Evolutionary conservation across 2,888 invertebrate genomes (phyloP), one percentile per base, ranked within the genome.

Genomic region (Microplitis deprimator): DNA sequence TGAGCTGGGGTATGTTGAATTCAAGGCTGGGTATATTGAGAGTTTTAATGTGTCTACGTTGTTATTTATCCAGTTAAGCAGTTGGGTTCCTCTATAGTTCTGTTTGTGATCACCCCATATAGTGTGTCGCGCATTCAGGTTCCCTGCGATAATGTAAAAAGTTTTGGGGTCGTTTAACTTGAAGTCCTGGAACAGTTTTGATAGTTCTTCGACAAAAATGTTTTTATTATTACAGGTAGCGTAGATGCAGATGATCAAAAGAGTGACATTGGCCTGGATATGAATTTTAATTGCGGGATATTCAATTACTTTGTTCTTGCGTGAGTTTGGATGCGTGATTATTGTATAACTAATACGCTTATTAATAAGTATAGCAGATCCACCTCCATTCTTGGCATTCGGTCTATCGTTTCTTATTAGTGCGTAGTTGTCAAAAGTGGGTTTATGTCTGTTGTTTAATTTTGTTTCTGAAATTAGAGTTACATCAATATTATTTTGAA

Each of bases 321-420:
- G 2, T 1, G 77, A 77, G n/a, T 69, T 61, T 1, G 70, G 74
- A 41, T 65, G 64, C 7, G n/a, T 17, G 2, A 77, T 70, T 29
- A 1, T 4, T 29, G 59, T 62, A 29, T 7, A 64, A 41, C n/a
- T 61, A 5, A 20, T 16, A 0, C 68, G 17, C n/a, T 67, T 67
- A 40, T 50, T 71, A 8, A 71, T 76, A 6, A 76, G 6, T 5
- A 76, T 70, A 1, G 77, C 77, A 4, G 68, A 68, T 1, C 77
- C 73, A 10, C 41, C 41, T 1, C 77, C 73, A 1, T 60, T 67
- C 17, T 68, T 20, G 3, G 59, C 10, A 41, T 72, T 61, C 5
- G 72, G 10, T 39, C 77, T 40, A 16, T 77, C 77, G 0, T 29
- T 73, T 29, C 68, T 59, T 16, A 68, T 69, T 3, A 61, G 2